Base-by-base conservation (phyloP, 2,797 vertebrate species). In the Micrastur ruficollis region DNA sequence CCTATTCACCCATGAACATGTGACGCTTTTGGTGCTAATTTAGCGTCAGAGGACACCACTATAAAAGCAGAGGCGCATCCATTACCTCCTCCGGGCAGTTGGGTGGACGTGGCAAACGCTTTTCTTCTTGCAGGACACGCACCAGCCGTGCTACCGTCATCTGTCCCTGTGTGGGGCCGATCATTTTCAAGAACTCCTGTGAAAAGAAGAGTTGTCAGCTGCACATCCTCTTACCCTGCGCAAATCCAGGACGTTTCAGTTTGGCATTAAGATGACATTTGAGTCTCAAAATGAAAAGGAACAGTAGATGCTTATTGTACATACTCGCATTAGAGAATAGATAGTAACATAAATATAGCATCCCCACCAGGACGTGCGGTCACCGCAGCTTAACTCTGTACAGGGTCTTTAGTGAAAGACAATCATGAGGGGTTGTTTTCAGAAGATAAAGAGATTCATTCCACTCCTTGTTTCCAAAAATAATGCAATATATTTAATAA, bases 71-170 rank as follows among this genome's bases (percentile, higher is more conserved):
- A 14, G 22, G n/a, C 6, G 56, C 29, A 1, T 4, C 34, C 56
- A 0, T 96, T 65, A 99, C 99, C 97, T 97, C 96, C 81, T 99
- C 98, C 0, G 99, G 98, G 90, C 99, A 99, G 92, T 56, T 93
- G 2, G 98, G 98, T 0, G 99, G 99, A 34, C 98, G 97, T 0
- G 99, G 99, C 97, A 99, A 86, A n/a, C 99, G 98, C 53, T 96
- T 98, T 22, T 99, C 99, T 0, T 99, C 99, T 56, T 98, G 98
- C 94, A 99, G 81, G 72, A 98, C 97, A 0, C 98, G 98, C 85
- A 99, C 98, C 84, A 99, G 96, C 89, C 99, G 98, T 1, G 99
- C 98, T 47, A 99, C 98, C 0, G 99, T 99, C 99, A 99, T 99
- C 98, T 99, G 99, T 38, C 99, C 99, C 0, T 99, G 99, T 12